Conservation (phyloP, 1,140 invertebrate species). For the Drosophila takahashii region DNA sequence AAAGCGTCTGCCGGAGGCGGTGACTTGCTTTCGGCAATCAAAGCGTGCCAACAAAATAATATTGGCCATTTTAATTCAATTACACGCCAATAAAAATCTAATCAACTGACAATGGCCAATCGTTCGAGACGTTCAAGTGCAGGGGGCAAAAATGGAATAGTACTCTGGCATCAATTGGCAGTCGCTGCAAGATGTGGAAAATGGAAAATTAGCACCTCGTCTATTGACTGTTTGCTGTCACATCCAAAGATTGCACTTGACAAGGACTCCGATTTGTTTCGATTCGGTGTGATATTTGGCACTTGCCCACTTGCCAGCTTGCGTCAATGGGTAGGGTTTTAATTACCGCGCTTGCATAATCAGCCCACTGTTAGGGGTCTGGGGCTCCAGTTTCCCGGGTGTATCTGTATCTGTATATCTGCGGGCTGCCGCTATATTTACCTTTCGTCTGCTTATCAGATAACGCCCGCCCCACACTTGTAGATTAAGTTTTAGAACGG, state of each 20-base stretch:
- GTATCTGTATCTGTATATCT: conserved; percentile 49
- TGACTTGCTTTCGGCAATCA: conserved; percentile 62
- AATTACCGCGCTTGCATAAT: conserved; percentile 59
- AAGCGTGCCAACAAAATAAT: conserved; percentile 72
- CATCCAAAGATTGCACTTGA: conserved; percentile 33
- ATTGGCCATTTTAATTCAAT: conserved; percentile 74
- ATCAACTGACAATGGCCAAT: conserved; percentile 56
- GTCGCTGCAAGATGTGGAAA: conserved; percentile 19
- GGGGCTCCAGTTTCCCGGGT: conserved; percentile 14
- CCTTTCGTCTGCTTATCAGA: conserved; percentile 61
- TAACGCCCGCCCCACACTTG: conserved; percentile 50
- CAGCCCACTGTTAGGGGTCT: conserved; percentile 19
- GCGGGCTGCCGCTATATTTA: conserved; percentile 25
- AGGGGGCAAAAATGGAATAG: neutral
- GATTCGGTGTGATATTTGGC: conserved; percentile 59
- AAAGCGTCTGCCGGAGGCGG: conserved; percentile 29
- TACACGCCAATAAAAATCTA: conserved; percentile 77
- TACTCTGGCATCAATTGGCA: conserved; percentile 13
- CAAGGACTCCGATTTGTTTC: conserved; percentile 45
- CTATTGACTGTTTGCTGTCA: conserved; percentile 61
- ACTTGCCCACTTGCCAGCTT: conserved; percentile 22
- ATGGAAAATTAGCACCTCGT: conserved; percentile 40
- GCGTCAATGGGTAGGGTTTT: conserved; percentile 51
- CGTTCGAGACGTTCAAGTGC: conserved; percentile 12
- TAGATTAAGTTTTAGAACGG: conserved; percentile 45